Conservation (phyloP, 2,797 vertebrate species). For the Anguilla anguilla region DNA sequence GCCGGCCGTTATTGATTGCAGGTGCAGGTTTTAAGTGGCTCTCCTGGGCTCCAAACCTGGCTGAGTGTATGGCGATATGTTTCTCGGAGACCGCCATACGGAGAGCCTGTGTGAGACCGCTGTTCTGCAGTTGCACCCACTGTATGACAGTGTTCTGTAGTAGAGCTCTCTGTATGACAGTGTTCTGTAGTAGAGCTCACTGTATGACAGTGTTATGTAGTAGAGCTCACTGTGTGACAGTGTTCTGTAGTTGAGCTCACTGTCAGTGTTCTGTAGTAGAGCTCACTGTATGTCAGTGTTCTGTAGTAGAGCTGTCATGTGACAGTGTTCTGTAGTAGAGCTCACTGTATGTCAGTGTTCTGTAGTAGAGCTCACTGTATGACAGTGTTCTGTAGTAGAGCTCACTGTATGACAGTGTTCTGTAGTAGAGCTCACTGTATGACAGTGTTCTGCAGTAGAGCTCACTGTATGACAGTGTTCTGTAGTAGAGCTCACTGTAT, state of each 20-base stretch:
- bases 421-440: background rate
- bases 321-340: no score
- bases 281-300: background rate
- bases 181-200: no score
- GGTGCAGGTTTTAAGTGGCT: slow-evolving; percentile 12
- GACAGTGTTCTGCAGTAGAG: background rate
- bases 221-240: no score
- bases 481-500: background rate
- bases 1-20: slow-evolving; percentile 22
- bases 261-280: background rate
- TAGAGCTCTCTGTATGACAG: no score
- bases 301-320: background rate
- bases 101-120: background rate
- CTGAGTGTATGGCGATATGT: background rate
- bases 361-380: no score
- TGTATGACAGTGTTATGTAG: no score
- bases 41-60: background rate
- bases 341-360: no score
- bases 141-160: no score
- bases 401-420: background rate
- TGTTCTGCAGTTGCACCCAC: no score
- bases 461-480: background rate
- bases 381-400: no score
- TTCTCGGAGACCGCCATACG: background rate
- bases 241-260: background rate